Percentiles rank a stretch among this genome's conserved stretches.
These are phyloP conservation scores for Struthio camelus DNA, from an alignment of 2,113 vertebrate species.

Conservation along the genomic window DNA sequence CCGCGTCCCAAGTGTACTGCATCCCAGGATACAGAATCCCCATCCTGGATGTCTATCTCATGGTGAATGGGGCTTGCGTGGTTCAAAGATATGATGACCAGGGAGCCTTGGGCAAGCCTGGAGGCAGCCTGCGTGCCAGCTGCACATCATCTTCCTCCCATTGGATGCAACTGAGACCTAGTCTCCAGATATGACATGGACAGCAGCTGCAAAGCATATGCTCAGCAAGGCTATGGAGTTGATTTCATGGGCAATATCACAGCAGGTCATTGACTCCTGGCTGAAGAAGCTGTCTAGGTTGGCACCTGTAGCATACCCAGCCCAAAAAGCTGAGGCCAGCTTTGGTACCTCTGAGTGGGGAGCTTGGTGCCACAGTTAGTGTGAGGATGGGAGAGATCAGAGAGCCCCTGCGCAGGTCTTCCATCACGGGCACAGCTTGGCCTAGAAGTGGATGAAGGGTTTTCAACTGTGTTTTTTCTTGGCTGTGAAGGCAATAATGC, in stretches of 20 bases:
- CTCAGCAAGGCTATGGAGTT: accelerated
- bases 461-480: not conserved
- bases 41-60: not conserved
- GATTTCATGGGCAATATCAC: not conserved
- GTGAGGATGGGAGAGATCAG: not conserved
- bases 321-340: not conserved
- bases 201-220: not conserved
- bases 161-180: not conserved
- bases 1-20: not conserved
- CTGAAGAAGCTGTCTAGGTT: not conserved
- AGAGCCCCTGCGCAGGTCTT: not conserved
- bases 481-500: not conserved
- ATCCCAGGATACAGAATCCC: not conserved
- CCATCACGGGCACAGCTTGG: not conserved
- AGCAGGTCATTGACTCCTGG: not conserved
- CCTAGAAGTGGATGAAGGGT: not conserved
- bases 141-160: not conserved
- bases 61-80: not conserved
- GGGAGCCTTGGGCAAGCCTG: not conserved
- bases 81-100: not conserved
- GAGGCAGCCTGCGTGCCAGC: not conserved
- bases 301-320: too few species aligned
- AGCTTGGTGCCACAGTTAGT: not conserved
- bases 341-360: not conserved
- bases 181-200: not conserved